Evolutionary conservation across 1,140 invertebrate species (phyloP), one percentile per base, ranked within the genome.

Genomic region (Akabosia matsudoensis): DNA sequence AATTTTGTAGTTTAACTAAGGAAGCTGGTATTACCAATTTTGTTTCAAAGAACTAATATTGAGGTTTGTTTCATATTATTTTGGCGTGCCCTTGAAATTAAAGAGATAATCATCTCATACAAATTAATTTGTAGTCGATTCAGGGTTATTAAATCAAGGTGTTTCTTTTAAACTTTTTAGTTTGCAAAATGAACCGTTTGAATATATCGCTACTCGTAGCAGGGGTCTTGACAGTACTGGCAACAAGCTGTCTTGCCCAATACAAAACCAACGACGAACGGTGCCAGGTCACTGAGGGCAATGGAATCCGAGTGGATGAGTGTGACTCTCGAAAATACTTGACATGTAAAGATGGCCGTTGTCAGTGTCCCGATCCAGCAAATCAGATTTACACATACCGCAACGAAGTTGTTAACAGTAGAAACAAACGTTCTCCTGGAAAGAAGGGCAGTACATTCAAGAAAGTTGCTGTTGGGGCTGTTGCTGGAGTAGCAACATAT

Each of bases 321-420:
- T 79, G 78, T 75, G 76, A 77, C 37, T 54, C 54, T 10, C n/a
- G 31, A 2, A 79, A 79, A 54, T 67, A 64, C 24, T 52, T 79
- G 24, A n/a, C 31, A 18, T 79, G 78, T 33, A 51, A 37, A 33
- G 28, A 34, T 33, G 75, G 70, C 7, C 16, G 78, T 18, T 79
- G 78, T 54, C 30, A n/a, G 1, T 79, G 78, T 30, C 30, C 33
- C 7, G 78, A 79, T 37, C 33, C 33, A 56, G 73, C 26, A 22
- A 79, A 75, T 56, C 78, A 79, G 37, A 51, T 79, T 52, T 79
- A 77, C 54, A 67, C 61, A 0, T 73, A 51, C 52, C 70, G 51
- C n/a, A 24, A 45, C 3, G 70, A 72, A 45, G 22, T 37, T 24
- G 73, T 70, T 2, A 22, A n/a, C 10, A 37, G 31, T 33, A 72